Conservation (phyloP, 2,888 invertebrate species). For the Chloroclysta siterata region DNA sequence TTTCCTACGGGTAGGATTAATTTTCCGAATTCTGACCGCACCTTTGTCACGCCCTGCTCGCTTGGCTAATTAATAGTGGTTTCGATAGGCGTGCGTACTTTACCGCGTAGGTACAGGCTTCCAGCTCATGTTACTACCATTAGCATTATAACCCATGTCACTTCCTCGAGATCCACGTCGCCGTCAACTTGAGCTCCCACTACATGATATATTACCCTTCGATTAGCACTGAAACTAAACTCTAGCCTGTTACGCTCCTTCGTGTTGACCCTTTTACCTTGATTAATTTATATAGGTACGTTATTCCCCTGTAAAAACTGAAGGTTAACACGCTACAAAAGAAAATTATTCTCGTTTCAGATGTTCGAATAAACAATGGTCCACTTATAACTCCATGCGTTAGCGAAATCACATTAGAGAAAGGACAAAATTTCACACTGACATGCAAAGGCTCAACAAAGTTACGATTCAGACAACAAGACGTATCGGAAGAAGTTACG, state of each 20-base stretch:
- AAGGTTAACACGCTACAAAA: constrained; percentile 10
- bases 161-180: constrained; percentile 29
- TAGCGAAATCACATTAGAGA: constrained; percentile 69
- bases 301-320: background rate
- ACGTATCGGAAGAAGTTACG: constrained; percentile 62
- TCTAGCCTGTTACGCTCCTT: constrained; percentile 48
- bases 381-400: constrained; percentile 64
- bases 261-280: constrained; percentile 57
- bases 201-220: constrained; percentile 63
- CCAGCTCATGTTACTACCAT: constrained; percentile 73
- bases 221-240: constrained; percentile 58
- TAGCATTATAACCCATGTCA: constrained; percentile 63
- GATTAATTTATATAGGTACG: constrained; percentile 46
- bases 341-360: constrained; percentile 66
- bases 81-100: constrained; percentile 65
- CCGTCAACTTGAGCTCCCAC: constrained; percentile 33
- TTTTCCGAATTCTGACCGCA: constrained; percentile 79
- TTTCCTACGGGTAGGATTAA: constrained; percentile 76
- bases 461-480: constrained; percentile 69
- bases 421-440: constrained; percentile 72
- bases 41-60: constrained; percentile 73
- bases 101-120: constrained; percentile 30
- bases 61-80: constrained; percentile 78
- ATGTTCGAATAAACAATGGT: constrained; percentile 61
- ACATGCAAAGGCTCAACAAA: constrained; percentile 63